phyloP scores from a whole-genome alignment of 2,888 invertebrate species.

The Oscheius sp. region DNA sequence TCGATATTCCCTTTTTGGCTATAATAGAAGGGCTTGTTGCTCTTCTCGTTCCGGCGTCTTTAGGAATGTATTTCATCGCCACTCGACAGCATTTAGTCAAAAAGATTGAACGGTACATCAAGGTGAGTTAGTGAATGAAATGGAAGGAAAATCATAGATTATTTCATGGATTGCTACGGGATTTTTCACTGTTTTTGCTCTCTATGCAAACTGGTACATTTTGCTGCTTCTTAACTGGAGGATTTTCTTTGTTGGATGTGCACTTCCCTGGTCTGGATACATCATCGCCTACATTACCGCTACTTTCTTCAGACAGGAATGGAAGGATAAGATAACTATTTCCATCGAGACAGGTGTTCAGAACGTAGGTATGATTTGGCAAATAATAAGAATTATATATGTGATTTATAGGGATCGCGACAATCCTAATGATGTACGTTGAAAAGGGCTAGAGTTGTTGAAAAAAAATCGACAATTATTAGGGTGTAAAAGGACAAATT shows the following conservation, averaged over 20 bases:
- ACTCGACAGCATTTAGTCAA: conserved; percentile 78
- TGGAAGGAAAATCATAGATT: conserved; percentile 4
- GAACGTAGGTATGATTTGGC: conserved; percentile 39
- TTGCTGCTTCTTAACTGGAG: conserved; percentile 39
- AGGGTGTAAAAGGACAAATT: too few species aligned
- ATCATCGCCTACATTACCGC: conserved; percentile 39
- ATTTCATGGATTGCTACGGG: conserved; percentile 69
- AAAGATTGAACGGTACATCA: conserved; percentile 82
- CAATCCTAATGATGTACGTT: conserved; percentile 44
- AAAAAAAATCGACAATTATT: too few species aligned
- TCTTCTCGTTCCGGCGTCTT: conserved; percentile 80
- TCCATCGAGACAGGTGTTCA: conserved; percentile 58
- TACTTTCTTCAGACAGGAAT: conserved; percentile 28
- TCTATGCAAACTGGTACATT: conserved; percentile 42
- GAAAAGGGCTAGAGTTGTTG: too few species aligned
- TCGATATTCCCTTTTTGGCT: conserved; percentile 9
- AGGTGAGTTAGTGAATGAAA: conserved; percentile 74
- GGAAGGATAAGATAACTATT: conserved; percentile 46
- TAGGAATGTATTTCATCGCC: conserved; percentile 71
- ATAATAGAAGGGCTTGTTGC: conserved; percentile 76
- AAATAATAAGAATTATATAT: background rate
- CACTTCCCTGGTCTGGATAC: conserved; percentile 47
- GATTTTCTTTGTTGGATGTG: conserved; percentile 37
- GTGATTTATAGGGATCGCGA: conserved; percentile 34
- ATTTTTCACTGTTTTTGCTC: conserved; percentile 37